These are phyloP conservation scores for Napeogenes inachia DNA, from an alignment of 2,888 invertebrate species.

Conservation along the genomic window DNA sequence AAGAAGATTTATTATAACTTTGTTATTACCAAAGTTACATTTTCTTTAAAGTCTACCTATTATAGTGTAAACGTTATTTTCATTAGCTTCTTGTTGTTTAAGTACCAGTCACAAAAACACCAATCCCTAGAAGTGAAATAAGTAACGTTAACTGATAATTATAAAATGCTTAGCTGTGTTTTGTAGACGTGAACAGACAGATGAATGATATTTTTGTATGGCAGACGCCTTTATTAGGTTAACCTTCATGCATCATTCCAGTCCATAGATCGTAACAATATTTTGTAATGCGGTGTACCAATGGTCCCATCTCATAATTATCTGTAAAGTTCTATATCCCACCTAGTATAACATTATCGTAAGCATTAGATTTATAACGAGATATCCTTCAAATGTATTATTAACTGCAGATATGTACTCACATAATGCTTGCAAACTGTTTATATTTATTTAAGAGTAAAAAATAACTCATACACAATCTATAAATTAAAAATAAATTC, in stretches of 20 bases:
- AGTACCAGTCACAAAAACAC: conserved; percentile 19
- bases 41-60: conserved; percentile 33
- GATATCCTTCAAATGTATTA: conserved; percentile 25
- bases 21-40: conserved; percentile 45
- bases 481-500: conserved; percentile 12
- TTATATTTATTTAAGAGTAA: conserved; percentile 3
- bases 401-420: conserved; percentile 20
- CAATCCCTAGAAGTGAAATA: conserved; percentile 17
- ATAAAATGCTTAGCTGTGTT: conserved; percentile 56
- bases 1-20: conserved; percentile 28
- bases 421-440: conserved; percentile 21
- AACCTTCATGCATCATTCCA: neutral
- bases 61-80: conserved; percentile 5
- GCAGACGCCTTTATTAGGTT: conserved; percentile 17
- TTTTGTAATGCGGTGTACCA: too few species aligned
- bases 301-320: conserved; percentile 23
- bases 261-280: neutral
- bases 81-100: conserved; percentile 20
- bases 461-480: neutral
- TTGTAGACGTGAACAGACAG: conserved; percentile 64
- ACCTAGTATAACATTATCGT: conserved; percentile 70
- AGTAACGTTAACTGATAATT: conserved; percentile 18
- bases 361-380: conserved; percentile 47
- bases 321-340: conserved; percentile 55
- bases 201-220: conserved; percentile 75